Base-by-base conservation (phyloP, 2,888 invertebrate genomes). In the Bellardia bayeri region DNA sequence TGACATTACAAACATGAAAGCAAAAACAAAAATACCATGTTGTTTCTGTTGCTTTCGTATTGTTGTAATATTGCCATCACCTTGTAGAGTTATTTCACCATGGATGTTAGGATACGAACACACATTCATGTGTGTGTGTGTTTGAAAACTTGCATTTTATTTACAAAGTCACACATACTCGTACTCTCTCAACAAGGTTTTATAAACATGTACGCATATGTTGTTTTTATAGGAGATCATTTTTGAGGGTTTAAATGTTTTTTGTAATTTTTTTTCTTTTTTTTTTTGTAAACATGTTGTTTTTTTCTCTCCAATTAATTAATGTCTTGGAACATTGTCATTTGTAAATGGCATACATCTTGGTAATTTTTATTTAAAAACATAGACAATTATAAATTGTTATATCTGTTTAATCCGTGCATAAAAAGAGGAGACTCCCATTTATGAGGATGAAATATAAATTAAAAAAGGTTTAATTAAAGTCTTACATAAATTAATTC, bases 291-390 rank as follows among this genome's bases (percentile, higher is more conserved):
- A 37, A 37, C 37, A 37, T 37, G 37, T 37, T 37, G 37, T 37
- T 37, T 37, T 37, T 37, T 37, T 37, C 37, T 37, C 37, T 45
- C 51, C 72, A 81, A 72, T 81, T 81, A 81, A 81, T 81, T 81
- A 81, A 72, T 72, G 81, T 81, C 81, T 64, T 81, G 81, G 51
- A 81, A 81, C 45, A 81, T 72, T 72, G 72, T 72, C 64, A 37
- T 63, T 63, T 30, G 58, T 23, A 58, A 81, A 81, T 81, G 72
- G 72, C 72, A 81, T 54, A 45, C 64, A 64, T 37, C 5, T 37
- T 37, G 37, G 4, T 37, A 37, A 3, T 37, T 37, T 37, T 37
- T 37, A 37, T 4, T 37, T 37, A 37, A 37, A 37, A 37, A 37
- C 37, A 37, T 5, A 37, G 37, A 37, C 2, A 37, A 37, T 37